Evolutionary conservation across 2,888 invertebrate genomes (phyloP), one percentile per base, ranked within the genome.

Genomic region (Troides aeacus): DNA sequence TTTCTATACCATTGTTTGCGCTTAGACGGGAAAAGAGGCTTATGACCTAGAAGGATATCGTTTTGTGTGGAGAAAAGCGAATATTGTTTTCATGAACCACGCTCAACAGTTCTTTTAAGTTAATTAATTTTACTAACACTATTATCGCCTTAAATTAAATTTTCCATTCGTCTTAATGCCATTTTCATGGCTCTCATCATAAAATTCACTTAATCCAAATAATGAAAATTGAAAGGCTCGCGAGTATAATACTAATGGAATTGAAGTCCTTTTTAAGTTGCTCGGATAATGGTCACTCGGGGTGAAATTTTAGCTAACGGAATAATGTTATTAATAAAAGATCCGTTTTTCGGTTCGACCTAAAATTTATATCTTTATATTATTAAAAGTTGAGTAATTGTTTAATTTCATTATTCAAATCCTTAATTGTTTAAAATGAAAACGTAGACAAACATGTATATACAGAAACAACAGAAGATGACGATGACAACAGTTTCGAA

Each of bases 161-260:
- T 65, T 61, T 56, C 64, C 58, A 39, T 64, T 42, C 64, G 64
- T 64, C 64, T 21, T 64, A 69, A 69, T 69, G 69, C 64, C 69
- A 61, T 64, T 69, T 69, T 69, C 69, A 65, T 66, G 53, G 63
- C 62, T 53, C 60, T 53, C 62, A 57, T 67, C 63, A 64, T 70
- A 70, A 66, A 70, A 70, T 66, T 66, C 59, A 70, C 66, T 70
- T 70, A 64, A 70, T 70, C 70, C 66, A 53, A 66, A 70, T 70
- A 66, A 70, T 70, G 64, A 66, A 70, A 39, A 70, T 67, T 66
- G 70, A 66, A 70, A 66, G 64, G 66, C 70, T 64, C 50, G 56
- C 63, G 63, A 70, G 63, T 66, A 70, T 64, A 64, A 66, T 61
- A 66, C 66, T 70, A 70, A 70, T 70, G 70, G 70, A 70, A 70